A percentile compares a stretch with the other conserved stretches of the same genome.
Conservation (phyloP, 2,797 vertebrate species). For the Moxostoma hubbsi region DNA sequence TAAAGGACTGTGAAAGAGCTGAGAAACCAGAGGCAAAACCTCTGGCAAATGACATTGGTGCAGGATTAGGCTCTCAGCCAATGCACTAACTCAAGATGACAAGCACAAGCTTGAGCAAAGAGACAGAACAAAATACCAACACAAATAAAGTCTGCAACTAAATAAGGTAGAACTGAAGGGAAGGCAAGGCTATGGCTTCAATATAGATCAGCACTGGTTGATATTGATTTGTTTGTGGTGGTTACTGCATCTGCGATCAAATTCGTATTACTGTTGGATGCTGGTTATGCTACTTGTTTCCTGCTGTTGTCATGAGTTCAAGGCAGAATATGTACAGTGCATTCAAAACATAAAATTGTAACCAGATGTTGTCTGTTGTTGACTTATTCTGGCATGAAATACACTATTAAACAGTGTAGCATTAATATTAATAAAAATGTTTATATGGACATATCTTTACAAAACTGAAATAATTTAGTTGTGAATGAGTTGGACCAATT, state of each 20-base stretch:
- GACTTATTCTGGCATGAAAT: no score
- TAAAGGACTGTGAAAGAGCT: slow-evolving; percentile 39
- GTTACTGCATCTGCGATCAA: background rate
- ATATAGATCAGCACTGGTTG: background rate
- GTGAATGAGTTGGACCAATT: no score
- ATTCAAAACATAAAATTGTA: no score
- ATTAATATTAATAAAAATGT: no score
- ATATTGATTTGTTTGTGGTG: background rate
- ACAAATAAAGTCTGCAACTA: background rate
- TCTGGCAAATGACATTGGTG: slow-evolving; percentile 29
- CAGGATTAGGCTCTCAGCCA: background rate
- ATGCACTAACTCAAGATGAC: slow-evolving; percentile 30
- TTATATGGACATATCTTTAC: no score
- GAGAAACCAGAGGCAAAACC: slow-evolving; percentile 33
- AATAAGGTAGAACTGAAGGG: background rate
- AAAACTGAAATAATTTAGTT: no score
- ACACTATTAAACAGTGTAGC: no score
- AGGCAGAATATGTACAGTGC: no score
- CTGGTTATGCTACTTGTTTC: no score
- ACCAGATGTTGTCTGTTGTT: no score
- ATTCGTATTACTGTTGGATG: background rate
- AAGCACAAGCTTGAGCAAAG: slow-evolving; percentile 13
- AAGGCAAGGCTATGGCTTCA: background rate
- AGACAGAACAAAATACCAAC: slow-evolving; percentile 6
- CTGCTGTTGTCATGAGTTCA: no score